Evolutionary conservation across 2,888 invertebrate species (phyloP).

Genomic region (Melipona beecheii): DNA sequence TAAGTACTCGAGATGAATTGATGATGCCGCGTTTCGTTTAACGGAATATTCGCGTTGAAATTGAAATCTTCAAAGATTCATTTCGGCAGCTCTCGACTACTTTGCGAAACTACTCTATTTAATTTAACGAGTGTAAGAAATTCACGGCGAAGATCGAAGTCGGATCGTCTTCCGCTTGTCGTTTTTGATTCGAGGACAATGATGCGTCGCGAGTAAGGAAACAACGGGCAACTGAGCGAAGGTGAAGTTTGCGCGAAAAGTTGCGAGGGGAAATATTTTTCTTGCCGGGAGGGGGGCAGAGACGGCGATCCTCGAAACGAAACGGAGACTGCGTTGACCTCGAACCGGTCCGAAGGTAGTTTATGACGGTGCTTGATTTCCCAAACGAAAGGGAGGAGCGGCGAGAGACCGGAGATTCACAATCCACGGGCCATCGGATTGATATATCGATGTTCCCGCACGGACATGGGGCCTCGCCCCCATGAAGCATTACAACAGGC

Average conservation of each 20-base stretch:
- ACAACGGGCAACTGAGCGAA: background rate
- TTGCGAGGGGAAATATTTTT: constrained; percentile 22
- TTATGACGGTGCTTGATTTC: constrained; percentile 66
- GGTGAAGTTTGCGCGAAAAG: constrained; percentile 5
- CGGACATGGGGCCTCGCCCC: constrained; percentile 60
- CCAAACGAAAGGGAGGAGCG: constrained; percentile 57
- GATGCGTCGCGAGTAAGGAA: background rate
- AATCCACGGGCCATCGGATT: constrained; percentile 55
- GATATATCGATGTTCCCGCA: constrained; percentile 65
- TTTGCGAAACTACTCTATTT: background rate
- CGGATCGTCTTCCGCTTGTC: background rate
- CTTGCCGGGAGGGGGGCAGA: background rate
- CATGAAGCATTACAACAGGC: constrained; percentile 58
- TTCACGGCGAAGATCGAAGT: background rate
- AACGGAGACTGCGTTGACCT: constrained; percentile 48
- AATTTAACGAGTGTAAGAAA: background rate
- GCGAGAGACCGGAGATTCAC: constrained; percentile 55
- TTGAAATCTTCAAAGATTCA: background rate
- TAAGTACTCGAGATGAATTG: background rate
- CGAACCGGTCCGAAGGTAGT: constrained; percentile 57
- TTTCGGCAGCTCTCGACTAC: too few species aligned
- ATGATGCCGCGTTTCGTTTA: background rate
- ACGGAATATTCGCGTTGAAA: background rate
- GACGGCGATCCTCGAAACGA: constrained; percentile 9
- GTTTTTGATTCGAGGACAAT: background rate